These are phyloP conservation scores for Heliothis virescens DNA, from an alignment of 1,140 invertebrate genomes.

Conservation along the genomic window DNA sequence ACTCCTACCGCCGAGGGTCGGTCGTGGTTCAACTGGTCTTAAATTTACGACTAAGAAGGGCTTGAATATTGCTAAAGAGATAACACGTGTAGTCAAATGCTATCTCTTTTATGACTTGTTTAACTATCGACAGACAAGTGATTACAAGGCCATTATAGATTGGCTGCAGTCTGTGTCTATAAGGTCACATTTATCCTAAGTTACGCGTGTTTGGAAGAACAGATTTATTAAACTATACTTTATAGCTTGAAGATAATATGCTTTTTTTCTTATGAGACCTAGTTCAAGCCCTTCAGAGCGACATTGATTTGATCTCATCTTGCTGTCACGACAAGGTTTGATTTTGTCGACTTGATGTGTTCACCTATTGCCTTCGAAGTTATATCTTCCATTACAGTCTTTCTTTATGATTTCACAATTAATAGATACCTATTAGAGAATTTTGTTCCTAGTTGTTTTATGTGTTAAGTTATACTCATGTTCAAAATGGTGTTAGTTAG, in stretches of 20 bases:
- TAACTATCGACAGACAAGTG: background rate
- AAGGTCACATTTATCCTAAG: background rate
- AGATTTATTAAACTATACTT: no score
- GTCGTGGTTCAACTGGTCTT: conserved; percentile 89
- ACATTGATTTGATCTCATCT: conserved; percentile 51
- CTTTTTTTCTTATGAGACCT: background rate
- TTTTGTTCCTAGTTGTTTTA: conserved; percentile 41
- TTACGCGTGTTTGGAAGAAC: background rate
- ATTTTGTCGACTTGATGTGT: conserved; percentile 52
- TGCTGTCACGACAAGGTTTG: conserved; percentile 53
- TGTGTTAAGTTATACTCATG: conserved; percentile 29
- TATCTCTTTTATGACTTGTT: conserved; percentile 17
- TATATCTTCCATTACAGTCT: conserved; percentile 41
- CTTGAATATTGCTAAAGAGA: background rate
- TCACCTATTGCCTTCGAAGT: conserved; percentile 53
- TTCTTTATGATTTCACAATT: conserved; percentile 13
- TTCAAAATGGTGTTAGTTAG: conserved; percentile 19
- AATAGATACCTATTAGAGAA: conserved; percentile 14
- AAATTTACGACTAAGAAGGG: conserved; percentile 53
- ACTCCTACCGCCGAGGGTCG: conserved; percentile 79
- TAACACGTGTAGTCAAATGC: background rate
- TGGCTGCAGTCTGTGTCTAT: no score
- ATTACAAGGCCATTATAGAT: background rate
- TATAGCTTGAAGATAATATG: background rate
- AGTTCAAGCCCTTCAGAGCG: conserved; percentile 19